phyloP scores from a whole-genome alignment of 1,140 invertebrate species.

The Trichogramma pretiosum region DNA sequence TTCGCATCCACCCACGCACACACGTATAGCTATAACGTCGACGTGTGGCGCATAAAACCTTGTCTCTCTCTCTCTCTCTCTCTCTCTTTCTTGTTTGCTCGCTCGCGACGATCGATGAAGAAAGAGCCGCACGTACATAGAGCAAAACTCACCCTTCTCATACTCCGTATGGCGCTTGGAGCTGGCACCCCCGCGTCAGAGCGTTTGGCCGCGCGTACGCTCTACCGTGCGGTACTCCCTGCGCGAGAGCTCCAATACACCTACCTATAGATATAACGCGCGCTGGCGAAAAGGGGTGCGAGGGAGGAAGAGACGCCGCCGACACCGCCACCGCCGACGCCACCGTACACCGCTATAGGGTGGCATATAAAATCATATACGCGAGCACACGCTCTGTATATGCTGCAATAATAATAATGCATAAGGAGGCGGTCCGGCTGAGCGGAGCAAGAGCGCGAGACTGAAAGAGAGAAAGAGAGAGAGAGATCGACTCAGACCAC shows the following conservation, averaged over 20 bases:
- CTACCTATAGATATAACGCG: slow-evolving; percentile 9
- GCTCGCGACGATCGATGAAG: neutral
- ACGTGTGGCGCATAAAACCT: neutral
- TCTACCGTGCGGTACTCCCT: too few relatives aligned
- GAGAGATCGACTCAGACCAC: neutral
- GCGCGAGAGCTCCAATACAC: too few relatives aligned
- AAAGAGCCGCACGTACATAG: neutral
- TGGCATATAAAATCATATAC: slow-evolving; percentile 40
- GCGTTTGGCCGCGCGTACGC: too few relatives aligned
- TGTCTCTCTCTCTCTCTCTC: neutral
- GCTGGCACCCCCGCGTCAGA: too few relatives aligned
- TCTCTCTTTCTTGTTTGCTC: slow-evolving; percentile 1
- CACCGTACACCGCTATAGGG: slow-evolving; percentile 8
- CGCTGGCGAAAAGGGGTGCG: neutral
- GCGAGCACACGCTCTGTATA: slow-evolving; percentile 4
- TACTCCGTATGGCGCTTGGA: too few relatives aligned
- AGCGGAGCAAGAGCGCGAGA: too few relatives aligned
- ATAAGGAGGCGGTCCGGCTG: slow-evolving; percentile 44
- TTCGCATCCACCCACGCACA: slow-evolving; percentile 2
- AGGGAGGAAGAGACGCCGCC: slow-evolving; percentile 1
- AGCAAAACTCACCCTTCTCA: too few relatives aligned
- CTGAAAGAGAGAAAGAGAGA: slow-evolving; percentile 14
- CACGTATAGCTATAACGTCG: neutral
- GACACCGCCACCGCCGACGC: too few relatives aligned
- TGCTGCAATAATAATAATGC: slow-evolving; percentile 41